phyloP scores from a whole-genome alignment of 2,888 invertebrate genomes.

The Orthosia gothica region DNA sequence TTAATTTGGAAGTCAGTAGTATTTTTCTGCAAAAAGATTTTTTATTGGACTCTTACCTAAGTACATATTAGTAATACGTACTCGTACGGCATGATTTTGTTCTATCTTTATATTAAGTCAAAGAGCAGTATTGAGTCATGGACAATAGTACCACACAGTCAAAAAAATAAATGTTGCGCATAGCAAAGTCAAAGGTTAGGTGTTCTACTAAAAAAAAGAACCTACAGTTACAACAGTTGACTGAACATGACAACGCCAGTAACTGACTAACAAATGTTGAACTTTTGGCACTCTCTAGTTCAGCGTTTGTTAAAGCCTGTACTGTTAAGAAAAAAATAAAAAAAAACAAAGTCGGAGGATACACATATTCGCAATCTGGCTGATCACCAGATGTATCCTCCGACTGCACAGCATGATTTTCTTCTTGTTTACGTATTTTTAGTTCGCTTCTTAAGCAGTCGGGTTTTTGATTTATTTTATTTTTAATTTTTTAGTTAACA shows the following conservation, averaged over 20 bases:
- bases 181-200: conserved; percentile 7
- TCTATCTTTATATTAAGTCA: not conserved
- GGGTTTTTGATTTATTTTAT: no score
- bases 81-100: not conserved
- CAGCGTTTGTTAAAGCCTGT: not conserved
- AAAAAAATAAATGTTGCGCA: not conserved
- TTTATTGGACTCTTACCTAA: no score
- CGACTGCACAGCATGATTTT: no score
- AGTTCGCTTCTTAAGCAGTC: no score
- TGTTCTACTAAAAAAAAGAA: not conserved
- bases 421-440: no score
- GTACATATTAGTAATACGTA: not conserved
- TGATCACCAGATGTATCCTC: no score
- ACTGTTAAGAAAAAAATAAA: no score
- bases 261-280: not conserved
- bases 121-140: not conserved
- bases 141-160: not conserved
- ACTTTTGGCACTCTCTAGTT: not conserved
- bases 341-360: no score
- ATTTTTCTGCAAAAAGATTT: no score
- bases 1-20: no score
- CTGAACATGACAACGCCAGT: conserved; percentile 9
- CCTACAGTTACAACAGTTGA: conserved; percentile 1
- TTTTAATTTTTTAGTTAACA: no score
- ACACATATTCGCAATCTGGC: no score